Conservation (phyloP, 2,113 vertebrate species). For the Diphyllodes magnificus region DNA sequence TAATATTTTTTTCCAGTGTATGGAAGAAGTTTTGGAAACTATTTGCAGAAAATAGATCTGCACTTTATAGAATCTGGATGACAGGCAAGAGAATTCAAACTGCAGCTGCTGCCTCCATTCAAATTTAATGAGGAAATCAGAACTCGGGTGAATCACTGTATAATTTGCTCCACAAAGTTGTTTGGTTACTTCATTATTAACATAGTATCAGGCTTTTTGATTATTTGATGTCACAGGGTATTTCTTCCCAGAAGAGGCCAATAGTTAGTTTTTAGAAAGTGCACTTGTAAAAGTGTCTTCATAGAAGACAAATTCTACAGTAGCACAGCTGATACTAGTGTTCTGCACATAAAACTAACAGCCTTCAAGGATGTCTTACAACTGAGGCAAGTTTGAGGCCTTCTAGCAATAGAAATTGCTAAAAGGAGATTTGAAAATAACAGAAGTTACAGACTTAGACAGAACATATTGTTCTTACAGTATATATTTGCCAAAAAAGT, state of each 20-base stretch:
- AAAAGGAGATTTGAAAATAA: background rate
- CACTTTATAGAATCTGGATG: background rate
- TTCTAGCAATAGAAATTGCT: background rate
- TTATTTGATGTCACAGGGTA: background rate
- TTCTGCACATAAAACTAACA: background rate
- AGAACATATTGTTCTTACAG: background rate
- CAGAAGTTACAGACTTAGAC: background rate
- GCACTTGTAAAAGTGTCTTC: background rate
- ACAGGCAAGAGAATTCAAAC: background rate
- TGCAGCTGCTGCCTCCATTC: background rate
- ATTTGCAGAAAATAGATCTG: background rate
- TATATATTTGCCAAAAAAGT: background rate
- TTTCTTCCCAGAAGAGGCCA: background rate
- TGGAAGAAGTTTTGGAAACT: background rate
- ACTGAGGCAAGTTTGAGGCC: background rate
- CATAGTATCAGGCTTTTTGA: background rate
- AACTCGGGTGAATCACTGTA: background rate
- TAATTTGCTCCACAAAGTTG: background rate
- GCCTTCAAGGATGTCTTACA: background rate
- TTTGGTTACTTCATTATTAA: background rate
- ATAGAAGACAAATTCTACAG: background rate
- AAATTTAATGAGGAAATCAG: background rate
- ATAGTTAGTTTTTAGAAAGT: background rate
- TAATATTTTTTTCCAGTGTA: background rate
- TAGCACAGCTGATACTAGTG: background rate